Base-by-base conservation (phyloP, 2,797 vertebrate species). In the Falco biarmicus region DNA sequence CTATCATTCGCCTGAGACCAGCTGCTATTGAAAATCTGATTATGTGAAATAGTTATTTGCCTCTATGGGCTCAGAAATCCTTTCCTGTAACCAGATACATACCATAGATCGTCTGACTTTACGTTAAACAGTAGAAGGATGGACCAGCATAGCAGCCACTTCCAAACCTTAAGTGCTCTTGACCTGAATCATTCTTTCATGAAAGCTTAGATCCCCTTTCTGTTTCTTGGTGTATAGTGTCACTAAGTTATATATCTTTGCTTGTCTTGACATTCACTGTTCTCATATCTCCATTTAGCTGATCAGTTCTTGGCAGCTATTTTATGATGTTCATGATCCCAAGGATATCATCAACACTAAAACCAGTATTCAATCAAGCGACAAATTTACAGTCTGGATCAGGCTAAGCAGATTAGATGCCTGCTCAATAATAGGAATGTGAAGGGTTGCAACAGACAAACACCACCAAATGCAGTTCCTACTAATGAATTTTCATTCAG, bases 321-420 rank as follows among this genome's bases (percentile, higher is more conserved):
- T 16, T 73, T 56, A 45, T n/a, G 34, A 77, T 78, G 50, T 51
- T 83, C 24, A 7, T 50, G 51, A 95, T 89, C 37, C 32, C 21
- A 70, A 15, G 68, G 53, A 91, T 86, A 78, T 64, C 51, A 13
- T 57, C 66, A 82, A 50, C 61, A 90, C 59, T 95, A 84, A 95
- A 90, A 28, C 11, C 48, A 87, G 59, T 93, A 94, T 95, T 95
- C 73, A 94, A 53, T 94, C 76, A 94, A 82, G 77, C 34, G 80
- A 28, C 22, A 90, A 84, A 94, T 94, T 92, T 95, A 84, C 54
- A 91, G 63, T 76, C 73, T 93, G 87, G 85, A 84, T 94, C 61
- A 93, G 54, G 18, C 24, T 87, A 92, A 95, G 57, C 10, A 91
- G 92, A 92, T 95, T 95, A 93, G 41, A 17, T 85, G 20, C 50